phyloP scores from a whole-genome alignment of 1,140 invertebrate species.

The Heterodera schachtii region DNA sequence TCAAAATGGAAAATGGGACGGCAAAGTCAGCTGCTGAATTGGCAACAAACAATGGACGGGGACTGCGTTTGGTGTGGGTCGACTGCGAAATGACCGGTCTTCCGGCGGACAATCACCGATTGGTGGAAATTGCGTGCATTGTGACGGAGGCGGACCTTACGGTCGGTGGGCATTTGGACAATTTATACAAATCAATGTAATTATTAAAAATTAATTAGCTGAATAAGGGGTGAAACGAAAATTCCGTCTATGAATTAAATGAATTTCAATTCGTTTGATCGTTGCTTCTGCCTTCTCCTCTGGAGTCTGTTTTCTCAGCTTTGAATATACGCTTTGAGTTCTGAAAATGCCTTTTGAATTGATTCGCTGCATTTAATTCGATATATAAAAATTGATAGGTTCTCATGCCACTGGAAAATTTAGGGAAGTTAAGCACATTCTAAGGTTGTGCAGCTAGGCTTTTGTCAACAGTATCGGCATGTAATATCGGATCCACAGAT shows the following conservation, averaged over 20 bases:
- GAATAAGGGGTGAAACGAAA: too few species aligned
- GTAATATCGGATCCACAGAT: too few species aligned
- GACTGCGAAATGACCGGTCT: conserved; percentile 55
- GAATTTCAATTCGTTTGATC: neutral
- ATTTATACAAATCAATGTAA: neutral
- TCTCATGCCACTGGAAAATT: too few species aligned
- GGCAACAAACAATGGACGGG: neutral
- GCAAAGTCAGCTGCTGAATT: neutral
- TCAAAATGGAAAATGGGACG: neutral
- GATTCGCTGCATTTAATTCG: too few species aligned
- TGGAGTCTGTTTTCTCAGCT: neutral
- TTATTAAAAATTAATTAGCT: too few species aligned
- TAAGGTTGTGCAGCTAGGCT: too few species aligned
- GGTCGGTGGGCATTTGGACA: conserved; percentile 14
- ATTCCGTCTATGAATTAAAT: neutral
- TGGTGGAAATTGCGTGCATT: conserved; percentile 53
- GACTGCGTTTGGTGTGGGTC: conserved; percentile 43
- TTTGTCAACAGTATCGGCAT: neutral
- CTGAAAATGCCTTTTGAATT: neutral
- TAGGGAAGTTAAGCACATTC: too few species aligned
- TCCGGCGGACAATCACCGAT: conserved; percentile 32
- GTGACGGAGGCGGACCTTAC: conserved; percentile 45
- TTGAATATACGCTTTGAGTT: conserved; percentile 22
- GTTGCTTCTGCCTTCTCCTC: too few species aligned
- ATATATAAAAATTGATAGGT: too few species aligned